phyloP scores from a whole-genome alignment of 2,888 invertebrate species.

The Nephrocerus scutellatus region DNA sequence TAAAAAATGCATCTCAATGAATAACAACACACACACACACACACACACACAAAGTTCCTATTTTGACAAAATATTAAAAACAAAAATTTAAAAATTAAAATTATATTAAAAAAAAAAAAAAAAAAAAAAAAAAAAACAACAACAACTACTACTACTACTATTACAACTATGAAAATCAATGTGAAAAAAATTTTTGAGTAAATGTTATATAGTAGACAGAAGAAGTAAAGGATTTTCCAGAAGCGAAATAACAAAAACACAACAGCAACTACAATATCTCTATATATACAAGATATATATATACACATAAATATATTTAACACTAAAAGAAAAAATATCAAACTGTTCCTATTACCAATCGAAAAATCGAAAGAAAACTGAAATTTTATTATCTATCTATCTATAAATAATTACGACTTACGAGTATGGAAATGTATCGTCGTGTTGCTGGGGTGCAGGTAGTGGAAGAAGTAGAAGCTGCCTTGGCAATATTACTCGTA shows the following conservation, averaged over 20 bases:
- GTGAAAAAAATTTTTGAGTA: background rate
- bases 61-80: constrained; percentile 10
- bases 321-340: background rate
- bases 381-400: constrained; percentile 8
- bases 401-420: constrained; percentile 6
- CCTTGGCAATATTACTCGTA: no score
- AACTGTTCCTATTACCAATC: background rate
- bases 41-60: constrained; percentile 8
- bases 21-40: background rate
- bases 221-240: constrained; percentile 3
- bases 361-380: background rate
- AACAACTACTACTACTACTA: background rate
- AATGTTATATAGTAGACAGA: no score
- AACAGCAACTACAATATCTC: constrained; percentile 2
- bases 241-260: background rate
- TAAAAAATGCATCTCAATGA: constrained; percentile 4
- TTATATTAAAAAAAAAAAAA: constrained; percentile 6
- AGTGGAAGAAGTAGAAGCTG: no score
- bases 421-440: no score
- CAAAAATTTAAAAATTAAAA: constrained; percentile 7
- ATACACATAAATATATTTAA: constrained; percentile 2
- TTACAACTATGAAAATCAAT: background rate
- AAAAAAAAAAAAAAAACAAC: background rate
- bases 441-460: no score
- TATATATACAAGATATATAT: constrained; percentile 4